These are phyloP conservation scores for Siniperca scherzeri DNA, from an alignment of 2,797 vertebrate genomes.

Conservation along the genomic window DNA sequence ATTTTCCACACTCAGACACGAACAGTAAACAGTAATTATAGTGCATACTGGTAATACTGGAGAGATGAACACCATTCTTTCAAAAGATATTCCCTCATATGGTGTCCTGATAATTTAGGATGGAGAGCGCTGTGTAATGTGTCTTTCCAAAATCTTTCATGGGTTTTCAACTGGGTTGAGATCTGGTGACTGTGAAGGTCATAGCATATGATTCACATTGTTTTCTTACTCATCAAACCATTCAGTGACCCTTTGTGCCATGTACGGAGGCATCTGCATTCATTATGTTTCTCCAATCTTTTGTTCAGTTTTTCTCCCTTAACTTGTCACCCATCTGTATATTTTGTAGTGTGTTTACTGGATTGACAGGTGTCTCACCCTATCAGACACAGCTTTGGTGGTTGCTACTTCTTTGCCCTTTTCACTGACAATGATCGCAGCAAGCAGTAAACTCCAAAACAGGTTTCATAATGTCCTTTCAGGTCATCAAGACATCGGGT, in stretches of 20 bases:
- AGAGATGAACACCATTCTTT: too few species aligned
- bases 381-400: not conserved
- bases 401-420: not conserved
- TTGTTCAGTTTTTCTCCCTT: not conserved
- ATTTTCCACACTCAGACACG: too few species aligned
- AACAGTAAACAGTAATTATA: too few species aligned
- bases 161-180: not conserved
- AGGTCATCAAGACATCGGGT: too few species aligned
- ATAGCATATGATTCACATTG: not conserved
- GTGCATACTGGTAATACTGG: too few species aligned
- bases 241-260: not conserved
- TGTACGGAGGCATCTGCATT: not conserved
- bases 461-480: too few species aligned
- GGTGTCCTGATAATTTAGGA: too few species aligned
- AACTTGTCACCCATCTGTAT: not conserved
- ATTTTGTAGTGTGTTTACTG: not conserved
- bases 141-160: not conserved
- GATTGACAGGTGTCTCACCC: not conserved
- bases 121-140: not conserved
- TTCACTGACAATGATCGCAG: not conserved
- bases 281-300: not conserved
- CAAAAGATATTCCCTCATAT: not conserved
- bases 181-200: not conserved
- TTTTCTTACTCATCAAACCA: not conserved
- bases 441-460: too few species aligned